These are phyloP conservation scores for Dermatemys mawii DNA, from an alignment of 2,113 vertebrate genomes.

Conservation along the genomic window DNA sequence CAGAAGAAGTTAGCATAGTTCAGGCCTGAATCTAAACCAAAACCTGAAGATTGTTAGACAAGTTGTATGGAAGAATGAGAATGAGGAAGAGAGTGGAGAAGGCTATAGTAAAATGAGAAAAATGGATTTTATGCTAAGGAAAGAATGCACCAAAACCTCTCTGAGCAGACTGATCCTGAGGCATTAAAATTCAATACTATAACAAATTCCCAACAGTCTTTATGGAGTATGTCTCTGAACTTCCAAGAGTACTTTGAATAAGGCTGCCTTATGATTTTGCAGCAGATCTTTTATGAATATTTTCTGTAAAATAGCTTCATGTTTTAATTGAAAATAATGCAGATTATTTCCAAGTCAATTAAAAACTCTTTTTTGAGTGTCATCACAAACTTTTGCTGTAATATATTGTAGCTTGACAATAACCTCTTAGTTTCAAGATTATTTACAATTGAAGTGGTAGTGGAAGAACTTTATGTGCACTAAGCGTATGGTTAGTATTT, in stretches of 20 bases:
- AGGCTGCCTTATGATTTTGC: neutral
- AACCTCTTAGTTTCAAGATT: neutral
- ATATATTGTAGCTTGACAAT: neutral
- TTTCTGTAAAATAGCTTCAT: neutral
- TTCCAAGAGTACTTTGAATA: neutral
- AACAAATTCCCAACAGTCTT: neutral
- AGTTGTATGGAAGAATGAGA: neutral
- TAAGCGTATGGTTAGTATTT: neutral
- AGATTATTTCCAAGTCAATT: neutral
- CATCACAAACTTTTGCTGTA: neutral
- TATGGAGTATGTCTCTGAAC: neutral
- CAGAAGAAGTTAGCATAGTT: neutral
- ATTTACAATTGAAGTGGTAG: neutral
- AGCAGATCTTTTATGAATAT: neutral
- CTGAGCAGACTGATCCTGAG: neutral
- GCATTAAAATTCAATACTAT: neutral
- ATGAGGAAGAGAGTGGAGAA: neutral
- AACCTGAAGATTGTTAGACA: neutral
- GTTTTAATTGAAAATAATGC: neutral
- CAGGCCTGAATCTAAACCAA: neutral
- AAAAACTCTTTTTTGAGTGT: neutral
- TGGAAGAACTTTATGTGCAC: neutral
- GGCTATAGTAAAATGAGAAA: neutral
- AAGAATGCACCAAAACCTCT: neutral
- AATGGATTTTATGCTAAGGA: neutral